These are phyloP conservation scores for Ardeotis arabs DNA, from an alignment of 2,113 vertebrate genomes.

Conservation along the genomic window DNA sequence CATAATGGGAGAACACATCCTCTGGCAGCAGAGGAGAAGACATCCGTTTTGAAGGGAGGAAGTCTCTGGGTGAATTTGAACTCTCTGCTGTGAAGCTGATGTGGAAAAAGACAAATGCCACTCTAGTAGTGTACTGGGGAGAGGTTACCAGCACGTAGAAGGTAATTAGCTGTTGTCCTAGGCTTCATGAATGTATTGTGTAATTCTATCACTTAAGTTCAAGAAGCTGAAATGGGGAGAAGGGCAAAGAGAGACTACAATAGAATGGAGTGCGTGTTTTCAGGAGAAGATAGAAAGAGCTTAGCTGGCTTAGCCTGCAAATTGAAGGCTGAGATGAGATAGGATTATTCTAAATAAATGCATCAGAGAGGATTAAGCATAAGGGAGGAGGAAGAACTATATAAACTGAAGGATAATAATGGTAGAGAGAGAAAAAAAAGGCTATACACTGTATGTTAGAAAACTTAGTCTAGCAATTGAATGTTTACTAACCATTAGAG, in stretches of 20 bases:
- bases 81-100: not conserved
- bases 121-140: fast-evolving
- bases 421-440: not conserved
- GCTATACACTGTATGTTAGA: not conserved
- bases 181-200: not conserved
- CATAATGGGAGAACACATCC: not conserved
- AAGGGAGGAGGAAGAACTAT: not conserved
- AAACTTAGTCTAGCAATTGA: not conserved
- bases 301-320: constrained; percentile 49
- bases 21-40: not conserved
- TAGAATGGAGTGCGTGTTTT: not conserved
- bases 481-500: not conserved
- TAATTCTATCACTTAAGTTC: not conserved
- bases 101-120: not conserved
- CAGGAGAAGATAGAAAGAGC: not conserved
- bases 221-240: not conserved
- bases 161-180: not conserved
- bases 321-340: constrained; percentile 13
- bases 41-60: not conserved
- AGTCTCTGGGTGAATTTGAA: not conserved
- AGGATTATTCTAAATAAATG: constrained; percentile 49
- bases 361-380: constrained; percentile 7
- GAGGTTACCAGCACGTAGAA: not conserved
- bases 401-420: constrained; percentile 2
- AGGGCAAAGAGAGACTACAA: not conserved